Conservation (phyloP, 2,113 vertebrate species). For the Alexandromys fortis region DNA sequence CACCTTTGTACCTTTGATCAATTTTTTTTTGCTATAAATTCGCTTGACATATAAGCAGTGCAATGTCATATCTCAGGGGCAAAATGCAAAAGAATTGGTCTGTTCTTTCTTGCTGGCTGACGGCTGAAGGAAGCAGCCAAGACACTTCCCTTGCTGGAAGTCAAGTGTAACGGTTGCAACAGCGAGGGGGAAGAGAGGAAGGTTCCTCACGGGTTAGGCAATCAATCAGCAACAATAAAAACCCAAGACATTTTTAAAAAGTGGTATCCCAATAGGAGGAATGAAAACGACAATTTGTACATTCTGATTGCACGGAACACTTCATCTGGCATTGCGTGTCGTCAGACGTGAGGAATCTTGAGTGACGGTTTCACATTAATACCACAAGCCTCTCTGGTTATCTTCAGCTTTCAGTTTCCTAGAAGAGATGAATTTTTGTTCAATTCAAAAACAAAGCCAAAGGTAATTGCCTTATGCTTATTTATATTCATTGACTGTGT, state of each 20-base stretch:
- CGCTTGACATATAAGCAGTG: constrained; percentile 69
- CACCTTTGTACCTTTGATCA: constrained; percentile 58
- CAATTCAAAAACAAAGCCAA: constrained; percentile 11
- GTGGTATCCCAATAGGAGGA: constrained; percentile 84
- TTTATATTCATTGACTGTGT: not conserved
- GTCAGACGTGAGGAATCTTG: constrained; percentile 90
- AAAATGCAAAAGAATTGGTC: constrained; percentile 72
- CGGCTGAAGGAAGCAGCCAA: constrained; percentile 57
- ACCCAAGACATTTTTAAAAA: constrained; percentile 80
- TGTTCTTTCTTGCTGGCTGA: constrained; percentile 67
- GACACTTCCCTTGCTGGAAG: constrained; percentile 62
- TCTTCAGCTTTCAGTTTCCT: constrained; percentile 99
- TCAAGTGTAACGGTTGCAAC: constrained; percentile 25
- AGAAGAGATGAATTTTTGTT: constrained; percentile 70
- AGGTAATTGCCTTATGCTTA: not conserved
- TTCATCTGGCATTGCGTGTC: constrained; percentile 92
- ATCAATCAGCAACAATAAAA: constrained; percentile 84
- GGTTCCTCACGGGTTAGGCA: constrained; percentile 58
- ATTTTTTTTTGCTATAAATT: constrained; percentile 39
- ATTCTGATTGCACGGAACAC: constrained; percentile 92
- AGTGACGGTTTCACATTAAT: constrained; percentile 87
- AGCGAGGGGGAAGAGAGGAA: not conserved
- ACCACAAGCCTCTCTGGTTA: constrained; percentile 83
- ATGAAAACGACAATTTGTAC: constrained; percentile 91
- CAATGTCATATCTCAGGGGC: constrained; percentile 66